These are phyloP conservation scores for Parnassius apollo DNA, from an alignment of 2,888 invertebrate genomes.

Conservation along the genomic window DNA sequence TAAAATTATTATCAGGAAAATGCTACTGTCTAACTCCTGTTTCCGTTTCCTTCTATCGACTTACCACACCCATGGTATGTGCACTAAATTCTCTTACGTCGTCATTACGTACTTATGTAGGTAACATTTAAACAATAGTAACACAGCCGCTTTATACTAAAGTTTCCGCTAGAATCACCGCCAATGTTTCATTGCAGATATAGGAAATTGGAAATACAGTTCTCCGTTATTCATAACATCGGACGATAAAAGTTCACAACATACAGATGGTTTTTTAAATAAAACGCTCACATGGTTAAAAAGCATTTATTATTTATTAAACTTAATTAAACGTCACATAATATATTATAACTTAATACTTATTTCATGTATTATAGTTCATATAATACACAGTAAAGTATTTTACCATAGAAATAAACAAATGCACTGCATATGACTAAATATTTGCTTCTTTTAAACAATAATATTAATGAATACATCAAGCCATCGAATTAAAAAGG, in stretches of 20 bases:
- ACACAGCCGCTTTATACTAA: neutral
- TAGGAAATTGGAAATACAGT: slow-evolving; percentile 11
- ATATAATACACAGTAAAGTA: neutral
- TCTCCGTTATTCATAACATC: slow-evolving; percentile 1
- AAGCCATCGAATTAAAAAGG: too few species aligned
- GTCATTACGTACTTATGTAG: too few species aligned
- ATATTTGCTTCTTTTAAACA: too few species aligned
- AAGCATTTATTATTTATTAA: slow-evolving; percentile 4
- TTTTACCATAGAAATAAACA: neutral
- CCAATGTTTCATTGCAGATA: slow-evolving; percentile 5
- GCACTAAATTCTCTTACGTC: too few species aligned
- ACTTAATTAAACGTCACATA: slow-evolving; percentile 7
- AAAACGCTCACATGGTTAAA: neutral
- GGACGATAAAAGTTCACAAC: neutral
- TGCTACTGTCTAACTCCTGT: too few species aligned
- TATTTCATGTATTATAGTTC: neutral
- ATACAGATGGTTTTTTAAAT: neutral
- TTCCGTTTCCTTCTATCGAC: too few species aligned
- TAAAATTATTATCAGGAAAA: too few species aligned
- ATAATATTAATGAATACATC: too few species aligned
- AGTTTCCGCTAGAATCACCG: neutral
- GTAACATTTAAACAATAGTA: too few species aligned
- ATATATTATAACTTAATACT: neutral
- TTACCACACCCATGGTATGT: too few species aligned
- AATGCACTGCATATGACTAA: neutral